Evolutionary conservation across 2,113 vertebrate species (phyloP).

Genomic region (Anser cygnoides): DNA sequence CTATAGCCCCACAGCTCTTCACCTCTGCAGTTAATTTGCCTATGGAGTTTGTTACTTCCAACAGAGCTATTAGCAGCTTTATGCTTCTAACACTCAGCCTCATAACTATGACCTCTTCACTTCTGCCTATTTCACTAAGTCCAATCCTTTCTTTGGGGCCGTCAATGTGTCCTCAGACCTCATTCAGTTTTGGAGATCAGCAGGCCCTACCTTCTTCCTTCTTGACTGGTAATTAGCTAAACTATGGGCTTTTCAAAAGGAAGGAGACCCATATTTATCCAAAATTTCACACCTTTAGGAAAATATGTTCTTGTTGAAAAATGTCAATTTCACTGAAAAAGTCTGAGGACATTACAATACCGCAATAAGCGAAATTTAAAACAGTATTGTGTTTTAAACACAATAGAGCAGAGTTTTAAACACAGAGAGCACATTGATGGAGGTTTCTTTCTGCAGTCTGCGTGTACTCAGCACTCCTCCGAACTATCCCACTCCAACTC

Average conservation of each 20-base stretch:
- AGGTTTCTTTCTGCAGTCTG: background rate
- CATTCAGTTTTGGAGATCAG: background rate
- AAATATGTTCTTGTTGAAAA: background rate
- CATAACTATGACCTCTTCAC: background rate
- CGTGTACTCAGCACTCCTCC: background rate
- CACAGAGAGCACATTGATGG: background rate
- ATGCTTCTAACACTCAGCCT: background rate
- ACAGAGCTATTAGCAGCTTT: background rate
- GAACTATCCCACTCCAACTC: background rate
- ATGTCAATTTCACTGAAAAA: background rate
- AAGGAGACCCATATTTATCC: background rate
- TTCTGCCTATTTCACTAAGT: background rate
- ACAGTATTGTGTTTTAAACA: background rate
- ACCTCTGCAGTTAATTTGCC: background rate
- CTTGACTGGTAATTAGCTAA: background rate
- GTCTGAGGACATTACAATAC: background rate
- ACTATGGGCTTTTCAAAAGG: background rate
- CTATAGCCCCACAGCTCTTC: background rate
- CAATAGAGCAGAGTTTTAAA: too few relatives aligned
- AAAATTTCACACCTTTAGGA: background rate
- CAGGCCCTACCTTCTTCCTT: background rate
- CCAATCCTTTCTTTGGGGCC: background rate
- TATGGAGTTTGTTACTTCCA: background rate
- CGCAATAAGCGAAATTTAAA: background rate
- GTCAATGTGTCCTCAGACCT: background rate